Evolutionary conservation across 1,140 invertebrate genomes (phyloP).

Genomic region (Gonioctena quinquepunctata): DNA sequence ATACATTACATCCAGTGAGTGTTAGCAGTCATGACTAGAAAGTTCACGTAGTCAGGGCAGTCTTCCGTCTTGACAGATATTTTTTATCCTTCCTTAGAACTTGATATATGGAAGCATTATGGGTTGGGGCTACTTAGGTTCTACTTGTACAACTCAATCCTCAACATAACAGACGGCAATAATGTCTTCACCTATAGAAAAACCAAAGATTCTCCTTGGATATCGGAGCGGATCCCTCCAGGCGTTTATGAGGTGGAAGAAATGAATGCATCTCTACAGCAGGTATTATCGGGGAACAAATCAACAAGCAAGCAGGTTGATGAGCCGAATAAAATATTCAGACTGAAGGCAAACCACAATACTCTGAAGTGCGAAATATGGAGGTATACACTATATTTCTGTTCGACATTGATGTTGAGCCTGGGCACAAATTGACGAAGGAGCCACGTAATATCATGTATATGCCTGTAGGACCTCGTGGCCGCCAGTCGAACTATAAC

Average conservation of each 20-base stretch:
- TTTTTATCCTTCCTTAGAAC: no score
- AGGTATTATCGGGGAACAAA: neutral
- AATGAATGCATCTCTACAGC: conserved; percentile 2
- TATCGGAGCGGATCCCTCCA: neutral
- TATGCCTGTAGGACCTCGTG: no score
- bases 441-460: conserved; percentile 18
- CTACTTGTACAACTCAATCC: no score
- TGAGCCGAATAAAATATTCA: conserved; percentile 7
- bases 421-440: conserved; percentile 17
- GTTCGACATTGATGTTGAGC: conserved; percentile 23
- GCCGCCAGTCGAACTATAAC: conserved; percentile 18
- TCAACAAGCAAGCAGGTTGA: neutral
- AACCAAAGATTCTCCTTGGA: no score
- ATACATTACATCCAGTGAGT: no score
- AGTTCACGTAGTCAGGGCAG: no score
- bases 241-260: conserved; percentile 15
- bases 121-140: no score
- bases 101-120: no score
- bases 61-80: no score
- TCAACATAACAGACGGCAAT: no score
- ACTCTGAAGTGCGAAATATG: conserved; percentile 20
- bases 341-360: conserved; percentile 20
- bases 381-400: conserved; percentile 16
- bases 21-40: no score
- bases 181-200: no score